A percentile compares a stretch with the other conserved stretches of the same genome.
These are phyloP conservation scores for Vanacampus margaritifer DNA, from an alignment of 2,113 vertebrate genomes.

Conservation along the genomic window DNA sequence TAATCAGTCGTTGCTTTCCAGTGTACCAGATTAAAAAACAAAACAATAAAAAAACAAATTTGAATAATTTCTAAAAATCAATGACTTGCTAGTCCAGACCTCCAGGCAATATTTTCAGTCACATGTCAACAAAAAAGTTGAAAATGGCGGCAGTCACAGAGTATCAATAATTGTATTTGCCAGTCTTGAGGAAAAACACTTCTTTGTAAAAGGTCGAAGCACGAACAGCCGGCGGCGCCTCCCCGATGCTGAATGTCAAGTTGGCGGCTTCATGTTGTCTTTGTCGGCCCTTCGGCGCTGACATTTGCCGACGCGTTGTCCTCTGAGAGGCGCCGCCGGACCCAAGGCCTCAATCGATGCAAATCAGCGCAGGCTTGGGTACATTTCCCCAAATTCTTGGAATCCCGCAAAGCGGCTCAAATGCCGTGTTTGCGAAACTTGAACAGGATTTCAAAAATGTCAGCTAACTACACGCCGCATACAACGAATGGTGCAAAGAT, in stretches of 20 bases:
- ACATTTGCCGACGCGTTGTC: constrained; percentile 59
- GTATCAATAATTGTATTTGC: constrained; percentile 30
- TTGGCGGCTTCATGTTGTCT: constrained; percentile 54
- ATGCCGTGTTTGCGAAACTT: too few relatives aligned
- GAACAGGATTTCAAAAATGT: too few relatives aligned
- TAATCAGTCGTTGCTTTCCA: too few relatives aligned
- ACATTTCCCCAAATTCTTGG: too few relatives aligned
- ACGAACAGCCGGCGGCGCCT: constrained; percentile 42
- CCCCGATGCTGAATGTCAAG: constrained; percentile 61
- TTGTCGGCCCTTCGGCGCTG: constrained; percentile 46
- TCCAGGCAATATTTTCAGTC: not conserved
- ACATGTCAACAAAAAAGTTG: not conserved
- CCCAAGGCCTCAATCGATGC: not conserved
- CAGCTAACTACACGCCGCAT: too few relatives aligned
- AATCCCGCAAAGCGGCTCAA: too few relatives aligned
- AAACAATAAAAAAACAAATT: too few relatives aligned
- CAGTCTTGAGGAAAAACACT: constrained; percentile 1
- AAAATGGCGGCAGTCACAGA: not conserved
- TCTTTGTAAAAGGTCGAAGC: constrained; percentile 56
- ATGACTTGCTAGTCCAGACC: not conserved
- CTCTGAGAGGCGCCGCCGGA: constrained; percentile 27
- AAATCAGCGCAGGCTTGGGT: not conserved
- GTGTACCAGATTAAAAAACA: too few relatives aligned
- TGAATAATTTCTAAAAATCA: too few relatives aligned
- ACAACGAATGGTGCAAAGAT: too few relatives aligned